These are phyloP conservation scores for Leptinotarsa texana DNA, from an alignment of 1,140 invertebrate species.

Conservation along the genomic window DNA sequence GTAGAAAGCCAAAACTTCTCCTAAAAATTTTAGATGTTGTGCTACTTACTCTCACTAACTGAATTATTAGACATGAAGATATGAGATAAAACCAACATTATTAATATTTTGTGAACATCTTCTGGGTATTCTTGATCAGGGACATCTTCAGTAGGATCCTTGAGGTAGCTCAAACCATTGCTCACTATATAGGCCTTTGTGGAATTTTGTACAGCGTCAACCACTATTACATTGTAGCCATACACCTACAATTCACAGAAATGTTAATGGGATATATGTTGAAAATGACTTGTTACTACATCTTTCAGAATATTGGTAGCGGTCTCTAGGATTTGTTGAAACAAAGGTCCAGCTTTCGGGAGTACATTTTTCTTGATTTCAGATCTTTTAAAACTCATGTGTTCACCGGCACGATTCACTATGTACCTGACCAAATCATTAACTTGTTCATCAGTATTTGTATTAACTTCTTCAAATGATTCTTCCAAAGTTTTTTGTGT, in stretches of 20 bases:
- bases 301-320: slow-evolving; percentile 37
- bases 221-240: slow-evolving; percentile 44
- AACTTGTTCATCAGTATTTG: slow-evolving; percentile 33
- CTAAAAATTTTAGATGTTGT: no score
- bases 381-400: slow-evolving; percentile 36
- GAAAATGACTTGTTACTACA: slow-evolving; percentile 26
- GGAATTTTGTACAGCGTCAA: slow-evolving; percentile 32
- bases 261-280: slow-evolving; percentile 7
- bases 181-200: slow-evolving; percentile 42
- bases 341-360: slow-evolving; percentile 30
- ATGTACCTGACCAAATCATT: slow-evolving; percentile 44
- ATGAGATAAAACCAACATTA: slow-evolving; percentile 45
- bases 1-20: no score
- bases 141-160: slow-evolving; percentile 31
- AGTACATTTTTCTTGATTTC: slow-evolving; percentile 43
- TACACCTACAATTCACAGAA: slow-evolving; percentile 40
- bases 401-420: slow-evolving; percentile 38
- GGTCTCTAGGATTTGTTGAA: slow-evolving; percentile 39
- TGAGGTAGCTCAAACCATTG: slow-evolving; percentile 37
- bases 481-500: slow-evolving; percentile 27
- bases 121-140: slow-evolving; percentile 28
- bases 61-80: slow-evolving; percentile 45
- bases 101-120: slow-evolving; percentile 43
- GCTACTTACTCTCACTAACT: slow-evolving; percentile 41
- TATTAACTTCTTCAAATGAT: slow-evolving; percentile 13